These are phyloP conservation scores for Mamestra configurata DNA, from an alignment of 1,140 invertebrate species.

Conservation along the genomic window DNA sequence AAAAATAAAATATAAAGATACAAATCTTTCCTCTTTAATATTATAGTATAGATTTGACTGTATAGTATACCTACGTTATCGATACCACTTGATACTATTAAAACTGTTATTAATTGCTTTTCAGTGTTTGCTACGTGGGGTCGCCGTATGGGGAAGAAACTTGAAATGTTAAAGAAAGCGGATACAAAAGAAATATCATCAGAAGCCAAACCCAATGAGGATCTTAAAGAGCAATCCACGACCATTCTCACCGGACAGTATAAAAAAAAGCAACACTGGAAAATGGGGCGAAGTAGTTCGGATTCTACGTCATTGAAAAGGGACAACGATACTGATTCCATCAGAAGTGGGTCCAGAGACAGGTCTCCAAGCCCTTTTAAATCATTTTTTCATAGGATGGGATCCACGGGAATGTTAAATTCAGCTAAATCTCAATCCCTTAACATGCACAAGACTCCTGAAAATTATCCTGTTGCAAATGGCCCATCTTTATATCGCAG, in stretches of 20 bases:
- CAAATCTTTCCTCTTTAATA: too few relatives aligned
- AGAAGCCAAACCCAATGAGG: constrained; percentile 70
- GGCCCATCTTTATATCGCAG: constrained; percentile 90
- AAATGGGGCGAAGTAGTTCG: constrained; percentile 86
- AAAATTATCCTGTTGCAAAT: constrained; percentile 86
- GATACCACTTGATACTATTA: not conserved
- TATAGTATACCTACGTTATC: too few relatives aligned
- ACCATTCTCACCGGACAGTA: constrained; percentile 75
- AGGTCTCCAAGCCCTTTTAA: constrained; percentile 91
- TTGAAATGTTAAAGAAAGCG: constrained; percentile 92
- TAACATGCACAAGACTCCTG: constrained; percentile 78
- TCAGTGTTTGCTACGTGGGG: constrained; percentile 93
- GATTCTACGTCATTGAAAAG: constrained; percentile 81
- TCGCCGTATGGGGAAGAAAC: constrained; percentile 92
- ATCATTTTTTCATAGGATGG: constrained; percentile 92
- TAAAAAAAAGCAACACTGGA: constrained; percentile 86
- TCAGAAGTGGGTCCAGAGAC: constrained; percentile 84
- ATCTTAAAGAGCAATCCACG: constrained; percentile 70
- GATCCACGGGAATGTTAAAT: constrained; percentile 93
- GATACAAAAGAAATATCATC: constrained; percentile 89
- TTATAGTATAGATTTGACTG: too few relatives aligned
- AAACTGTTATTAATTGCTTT: constrained; percentile 65
- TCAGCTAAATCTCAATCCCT: constrained; percentile 87
- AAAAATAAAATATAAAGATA: too few relatives aligned
- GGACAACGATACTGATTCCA: constrained; percentile 82